Base-by-base conservation (phyloP, 2,888 invertebrate species). In the Azorinus chamasolen region DNA sequence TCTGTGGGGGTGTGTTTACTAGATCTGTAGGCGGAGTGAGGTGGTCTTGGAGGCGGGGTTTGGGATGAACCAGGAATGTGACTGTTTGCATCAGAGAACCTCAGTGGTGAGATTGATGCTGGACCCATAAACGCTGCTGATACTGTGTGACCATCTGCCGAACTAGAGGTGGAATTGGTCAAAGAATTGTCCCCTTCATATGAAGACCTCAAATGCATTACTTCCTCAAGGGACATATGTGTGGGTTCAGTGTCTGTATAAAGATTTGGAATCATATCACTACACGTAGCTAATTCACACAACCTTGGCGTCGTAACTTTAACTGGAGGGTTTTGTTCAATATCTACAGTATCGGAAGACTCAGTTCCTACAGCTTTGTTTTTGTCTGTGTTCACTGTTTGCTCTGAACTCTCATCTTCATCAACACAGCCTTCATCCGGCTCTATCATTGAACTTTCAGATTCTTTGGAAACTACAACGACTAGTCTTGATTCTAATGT, bases 171-270 rank as follows among this genome's bases (percentile, higher is more conserved):
- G 27, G 25, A 27, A 24, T 46, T 59, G 5, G 45, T 18, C 32
- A 54, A 54, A 6, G 20, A 37, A 8, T 0, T 54, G 14, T 14
- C 32, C 6, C 16, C 18, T 14, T 32, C 16, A 18, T 27, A 16
- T 8, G 20, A 27, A 10, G 59, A 46, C 32, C 32, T 4, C 24
- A 46, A 24, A 14, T 48, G 18, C 57, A 80, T 46, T 4, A 78
- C 73, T 66, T 87, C 87, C 18, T 76, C 69, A 10, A 87, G 55
- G 8, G 83, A 76, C 87, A 86, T 87, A 54, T 86, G 86, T 18
- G 84, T 82, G 0, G 87, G 87, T 63, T 87, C 87, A 14, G 66
- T 65, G 51, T 86, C 84, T 10, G 74, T 55, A 65, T 83, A 85
- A 39, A 74, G 37, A 25, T 48, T 57, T 18, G 74, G 72, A 43